These are phyloP conservation scores for Criorhina ranunculi DNA, from an alignment of 2,888 invertebrate genomes.

Conservation along the genomic window DNA sequence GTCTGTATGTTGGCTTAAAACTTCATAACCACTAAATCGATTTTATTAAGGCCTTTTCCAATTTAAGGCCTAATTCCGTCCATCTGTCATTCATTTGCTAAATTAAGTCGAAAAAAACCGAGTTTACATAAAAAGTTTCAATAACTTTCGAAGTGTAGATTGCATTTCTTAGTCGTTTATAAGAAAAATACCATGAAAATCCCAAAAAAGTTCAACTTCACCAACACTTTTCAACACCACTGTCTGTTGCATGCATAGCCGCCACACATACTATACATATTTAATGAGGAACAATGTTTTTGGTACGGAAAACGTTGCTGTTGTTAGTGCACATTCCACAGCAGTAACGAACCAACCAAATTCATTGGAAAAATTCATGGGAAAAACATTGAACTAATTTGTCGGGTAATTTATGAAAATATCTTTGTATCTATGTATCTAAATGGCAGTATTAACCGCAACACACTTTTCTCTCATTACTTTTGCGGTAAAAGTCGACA, in stretches of 20 bases:
- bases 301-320: conserved; percentile 58
- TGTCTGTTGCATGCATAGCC: conserved; percentile 41
- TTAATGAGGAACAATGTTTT: conserved; percentile 72
- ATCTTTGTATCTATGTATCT: conserved; percentile 71
- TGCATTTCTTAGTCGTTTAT: no score
- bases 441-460: conserved; percentile 71
- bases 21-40: no score
- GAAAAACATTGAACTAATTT: conserved; percentile 76
- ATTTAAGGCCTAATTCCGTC: no score
- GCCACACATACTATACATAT: conserved; percentile 51
- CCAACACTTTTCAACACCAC: conserved; percentile 38
- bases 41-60: no score
- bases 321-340: conserved; percentile 44
- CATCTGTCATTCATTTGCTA: no score
- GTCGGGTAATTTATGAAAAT: conserved; percentile 73
- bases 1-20: no score
- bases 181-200: no score
- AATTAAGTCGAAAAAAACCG: no score
- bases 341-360: conserved; percentile 54
- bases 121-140: no score
- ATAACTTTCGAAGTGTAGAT: no score
- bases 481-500: conserved; percentile 23
- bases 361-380: conserved; percentile 73
- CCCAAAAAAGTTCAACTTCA: background rate
- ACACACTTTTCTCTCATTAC: conserved; percentile 68